phyloP scores from a whole-genome alignment of 2,797 vertebrate species.

The Melanotaenia boesemani region DNA sequence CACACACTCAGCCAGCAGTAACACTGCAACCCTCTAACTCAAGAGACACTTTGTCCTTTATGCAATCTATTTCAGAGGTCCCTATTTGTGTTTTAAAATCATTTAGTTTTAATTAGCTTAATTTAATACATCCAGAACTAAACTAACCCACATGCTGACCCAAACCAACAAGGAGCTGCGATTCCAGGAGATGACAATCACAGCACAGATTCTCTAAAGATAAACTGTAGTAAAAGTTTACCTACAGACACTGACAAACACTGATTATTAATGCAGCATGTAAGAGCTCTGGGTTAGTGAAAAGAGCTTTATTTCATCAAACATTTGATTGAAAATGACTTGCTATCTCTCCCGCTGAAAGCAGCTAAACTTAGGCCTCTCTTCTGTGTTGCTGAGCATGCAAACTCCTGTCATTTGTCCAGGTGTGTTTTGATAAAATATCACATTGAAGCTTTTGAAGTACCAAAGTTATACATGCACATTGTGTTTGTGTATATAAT shows the following conservation, averaged over 20 bases:
- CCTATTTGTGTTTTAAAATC: background rate
- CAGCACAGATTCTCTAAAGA: background rate
- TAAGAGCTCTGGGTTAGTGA: background rate
- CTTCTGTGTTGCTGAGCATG: background rate
- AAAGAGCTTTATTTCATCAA: background rate
- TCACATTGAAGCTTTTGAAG: background rate
- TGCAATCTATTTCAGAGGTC: background rate
- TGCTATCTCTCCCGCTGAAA: background rate
- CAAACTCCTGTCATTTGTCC: background rate
- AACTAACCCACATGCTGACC: background rate
- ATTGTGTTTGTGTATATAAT: background rate
- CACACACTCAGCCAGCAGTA: conserved; percentile 26
- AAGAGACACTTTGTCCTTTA: conserved; percentile 30
- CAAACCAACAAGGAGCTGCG: background rate
- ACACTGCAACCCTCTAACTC: conserved; percentile 10
- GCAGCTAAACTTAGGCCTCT: background rate
- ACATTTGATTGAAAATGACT: too few relatives aligned
- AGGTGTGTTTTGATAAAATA: background rate
- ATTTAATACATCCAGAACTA: background rate
- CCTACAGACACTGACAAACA: background rate
- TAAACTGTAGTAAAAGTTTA: background rate
- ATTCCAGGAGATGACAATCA: too few relatives aligned
- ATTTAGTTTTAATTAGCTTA: background rate
- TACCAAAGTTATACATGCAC: background rate
- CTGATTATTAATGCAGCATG: background rate